Conservation (phyloP, 2,797 vertebrate species). For the Labroides dimidiatus region DNA sequence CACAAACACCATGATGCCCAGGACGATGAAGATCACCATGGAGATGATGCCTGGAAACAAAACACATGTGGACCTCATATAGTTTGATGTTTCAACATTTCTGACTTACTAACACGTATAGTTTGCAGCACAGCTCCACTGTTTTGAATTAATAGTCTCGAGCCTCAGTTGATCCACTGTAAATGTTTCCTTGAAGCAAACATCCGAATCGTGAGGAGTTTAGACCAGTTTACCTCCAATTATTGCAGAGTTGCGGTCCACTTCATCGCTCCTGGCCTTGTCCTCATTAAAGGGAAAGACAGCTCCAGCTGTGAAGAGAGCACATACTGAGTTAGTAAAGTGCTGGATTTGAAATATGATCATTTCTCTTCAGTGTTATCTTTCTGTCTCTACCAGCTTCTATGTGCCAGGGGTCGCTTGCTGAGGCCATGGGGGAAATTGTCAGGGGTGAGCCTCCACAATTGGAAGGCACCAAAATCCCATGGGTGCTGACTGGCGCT, state of each 20-base stretch:
- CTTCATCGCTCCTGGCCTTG: conserved; percentile 85
- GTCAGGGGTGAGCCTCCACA: conserved; percentile 96
- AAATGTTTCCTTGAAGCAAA: not conserved
- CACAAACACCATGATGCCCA: conserved; percentile 94
- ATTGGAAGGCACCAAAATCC: conserved; percentile 96
- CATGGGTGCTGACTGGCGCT: conserved; percentile 90
- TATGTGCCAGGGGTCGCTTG: conserved; percentile 93
- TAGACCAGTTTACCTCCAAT: conserved; percentile 89
- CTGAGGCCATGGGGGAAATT: conserved; percentile 90
- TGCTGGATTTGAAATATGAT: not conserved
- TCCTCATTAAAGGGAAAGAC: conserved; percentile 91
- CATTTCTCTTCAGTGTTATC: not conserved
- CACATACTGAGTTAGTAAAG: not conserved
- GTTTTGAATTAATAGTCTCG: too few relatives aligned
- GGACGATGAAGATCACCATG: conserved; percentile 93
- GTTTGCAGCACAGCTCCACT: too few relatives aligned
- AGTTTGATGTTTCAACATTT: too few relatives aligned
- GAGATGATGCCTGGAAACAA: conserved; percentile 89
- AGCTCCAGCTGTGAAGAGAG: conserved; percentile 83
- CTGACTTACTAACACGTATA: too few relatives aligned
- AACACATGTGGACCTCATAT: not conserved
- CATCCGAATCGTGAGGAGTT: not conserved
- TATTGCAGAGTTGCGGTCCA: conserved; percentile 94
- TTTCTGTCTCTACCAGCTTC: conserved; percentile 86
- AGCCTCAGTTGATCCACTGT: not conserved